Percentiles rank a stretch among this genome's conserved stretches.
Evolutionary conservation across 30 jellyfish, hydroid and myxozoan species (phyloP).

Genomic region (Hydra vulgaris): DNA sequence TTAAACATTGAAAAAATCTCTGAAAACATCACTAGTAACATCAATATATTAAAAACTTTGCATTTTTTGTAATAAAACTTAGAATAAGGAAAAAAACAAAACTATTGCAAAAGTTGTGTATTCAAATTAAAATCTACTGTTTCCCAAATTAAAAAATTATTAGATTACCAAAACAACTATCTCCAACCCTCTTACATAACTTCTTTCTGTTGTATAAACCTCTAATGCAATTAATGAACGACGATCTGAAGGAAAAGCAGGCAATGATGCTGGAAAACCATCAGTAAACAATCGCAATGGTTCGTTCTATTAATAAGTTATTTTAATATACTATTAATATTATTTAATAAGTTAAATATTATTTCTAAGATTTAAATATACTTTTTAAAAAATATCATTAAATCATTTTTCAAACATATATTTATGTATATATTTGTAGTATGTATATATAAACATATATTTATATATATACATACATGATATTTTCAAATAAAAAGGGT

Average conservation of each 20-base stretch:
- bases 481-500: too few species aligned
- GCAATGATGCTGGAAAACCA: conserved; percentile 62
- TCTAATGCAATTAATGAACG: conserved; percentile 84
- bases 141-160: not conserved
- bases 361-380: too few species aligned
- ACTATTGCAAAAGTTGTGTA: not conserved
- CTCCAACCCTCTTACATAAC: conserved; percentile 77
- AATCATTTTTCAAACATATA: too few species aligned
- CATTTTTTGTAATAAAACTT: not conserved
- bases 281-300: conserved; percentile 54
- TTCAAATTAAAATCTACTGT: not conserved
- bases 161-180: conserved; percentile 29
- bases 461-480: too few species aligned
- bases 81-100: not conserved
- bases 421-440: too few species aligned
- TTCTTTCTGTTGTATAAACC: conserved; percentile 74
- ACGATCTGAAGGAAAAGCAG: conserved; percentile 82
- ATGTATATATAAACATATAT: too few species aligned
- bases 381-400: too few species aligned
- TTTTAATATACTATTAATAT: not conserved
- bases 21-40: too few species aligned
- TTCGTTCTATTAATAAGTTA: conserved; percentile 31
- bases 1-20: too few species aligned
- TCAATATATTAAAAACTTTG: too few species aligned
- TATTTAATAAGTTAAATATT: too few species aligned